Evolutionary conservation across 2,113 vertebrate genomes (phyloP).

Genomic region (Malurus melanocephalus): DNA sequence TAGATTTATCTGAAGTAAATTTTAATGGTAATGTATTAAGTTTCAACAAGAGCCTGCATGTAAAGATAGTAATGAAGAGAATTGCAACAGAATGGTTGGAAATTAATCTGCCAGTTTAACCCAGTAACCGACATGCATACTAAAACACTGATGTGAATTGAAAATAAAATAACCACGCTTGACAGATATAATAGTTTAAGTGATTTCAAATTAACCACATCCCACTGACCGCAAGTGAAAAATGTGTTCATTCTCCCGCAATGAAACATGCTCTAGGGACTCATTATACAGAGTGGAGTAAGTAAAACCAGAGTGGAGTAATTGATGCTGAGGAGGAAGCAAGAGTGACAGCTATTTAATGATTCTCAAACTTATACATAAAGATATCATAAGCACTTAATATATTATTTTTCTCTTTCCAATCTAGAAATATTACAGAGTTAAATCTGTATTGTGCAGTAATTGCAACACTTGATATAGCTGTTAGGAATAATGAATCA

Average conservation of each 20-base stretch:
- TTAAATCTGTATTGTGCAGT: constrained; percentile 41
- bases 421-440: constrained; percentile 49
- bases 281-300: constrained; percentile 81
- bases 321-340: constrained; percentile 75
- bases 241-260: constrained; percentile 77
- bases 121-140: constrained; percentile 71
- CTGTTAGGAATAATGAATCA: constrained; percentile 59
- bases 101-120: constrained; percentile 81
- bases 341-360: constrained; percentile 79
- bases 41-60: constrained; percentile 38
- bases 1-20: constrained; percentile 31
- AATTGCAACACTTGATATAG: constrained; percentile 61
- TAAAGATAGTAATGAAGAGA: constrained; percentile 62
- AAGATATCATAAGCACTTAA: constrained; percentile 68
- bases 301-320: constrained; percentile 82
- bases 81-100: constrained; percentile 61
- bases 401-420: constrained; percentile 57
- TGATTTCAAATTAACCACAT: constrained; percentile 90
- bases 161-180: constrained; percentile 83
- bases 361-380: constrained; percentile 73
- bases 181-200: constrained; percentile 88
- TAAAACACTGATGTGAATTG: constrained; percentile 80
- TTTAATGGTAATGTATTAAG: constrained; percentile 52
- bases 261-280: constrained; percentile 84
- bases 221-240: constrained; percentile 81